A percentile compares a stretch with the other conserved stretches of the same genome.
phyloP scores from a whole-genome alignment of 2,113 vertebrate genomes.

The Tragulus kanchil region DNA sequence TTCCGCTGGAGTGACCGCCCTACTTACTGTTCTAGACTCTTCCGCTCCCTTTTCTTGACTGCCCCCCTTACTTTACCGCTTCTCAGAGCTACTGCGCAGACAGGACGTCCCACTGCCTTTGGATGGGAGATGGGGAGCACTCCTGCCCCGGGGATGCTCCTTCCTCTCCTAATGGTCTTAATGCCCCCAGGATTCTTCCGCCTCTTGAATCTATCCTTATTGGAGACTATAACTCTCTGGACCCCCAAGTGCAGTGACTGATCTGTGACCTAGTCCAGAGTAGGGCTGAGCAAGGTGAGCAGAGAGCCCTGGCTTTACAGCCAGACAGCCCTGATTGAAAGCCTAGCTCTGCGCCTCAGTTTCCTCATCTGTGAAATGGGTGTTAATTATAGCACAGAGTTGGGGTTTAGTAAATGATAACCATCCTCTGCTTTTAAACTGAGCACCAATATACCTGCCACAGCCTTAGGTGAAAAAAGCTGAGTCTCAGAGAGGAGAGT shows the following conservation, averaged over 20 bases:
- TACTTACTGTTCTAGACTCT: neutral
- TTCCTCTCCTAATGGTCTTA: neutral
- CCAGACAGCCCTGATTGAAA: neutral
- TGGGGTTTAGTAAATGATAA: neutral
- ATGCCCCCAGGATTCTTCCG: neutral
- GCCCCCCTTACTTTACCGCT: neutral
- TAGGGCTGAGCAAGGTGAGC: neutral
- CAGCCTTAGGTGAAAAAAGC: neutral
- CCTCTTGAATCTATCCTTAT: neutral
- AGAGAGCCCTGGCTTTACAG: neutral
- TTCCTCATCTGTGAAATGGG: neutral
- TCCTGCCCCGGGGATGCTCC: neutral
- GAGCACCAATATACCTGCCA: neutral
- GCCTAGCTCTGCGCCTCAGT: neutral
- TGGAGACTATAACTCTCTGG: neutral
- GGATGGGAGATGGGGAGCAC: neutral
- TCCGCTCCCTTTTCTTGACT: neutral
- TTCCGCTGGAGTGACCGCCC: neutral
- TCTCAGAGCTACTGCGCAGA: neutral
- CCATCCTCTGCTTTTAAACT: neutral
- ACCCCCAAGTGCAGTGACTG: neutral
- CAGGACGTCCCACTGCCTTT: neutral
- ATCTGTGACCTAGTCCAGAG: neutral
- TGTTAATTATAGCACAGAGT: neutral
- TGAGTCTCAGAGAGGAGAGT: neutral